phyloP scores from a whole-genome alignment of 2,113 vertebrate species.

The Ceyx cyanopectus region DNA sequence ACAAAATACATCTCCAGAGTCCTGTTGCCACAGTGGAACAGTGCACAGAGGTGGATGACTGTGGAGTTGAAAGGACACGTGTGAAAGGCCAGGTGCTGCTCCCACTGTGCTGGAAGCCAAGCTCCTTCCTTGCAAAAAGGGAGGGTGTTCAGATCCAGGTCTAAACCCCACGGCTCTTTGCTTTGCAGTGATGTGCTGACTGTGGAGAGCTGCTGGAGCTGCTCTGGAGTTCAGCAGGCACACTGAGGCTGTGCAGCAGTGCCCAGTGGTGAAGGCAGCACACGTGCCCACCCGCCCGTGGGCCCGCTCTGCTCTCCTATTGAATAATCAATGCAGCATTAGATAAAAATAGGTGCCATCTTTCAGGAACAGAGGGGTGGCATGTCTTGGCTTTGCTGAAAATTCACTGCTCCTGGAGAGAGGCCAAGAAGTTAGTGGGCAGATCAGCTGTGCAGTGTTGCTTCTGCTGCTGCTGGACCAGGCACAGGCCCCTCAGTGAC shows the following conservation, averaged over 20 bases:
- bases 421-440: neutral
- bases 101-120: neutral
- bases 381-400: neutral
- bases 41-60: neutral
- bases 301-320: neutral
- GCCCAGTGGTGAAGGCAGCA: neutral
- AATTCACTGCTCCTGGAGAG: neutral
- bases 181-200: neutral
- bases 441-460: fast-evolving
- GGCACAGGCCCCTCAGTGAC: neutral
- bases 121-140: neutral
- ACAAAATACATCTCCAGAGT: constrained; percentile 2
- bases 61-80: fast-evolving
- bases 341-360: constrained; percentile 56
- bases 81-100: neutral
- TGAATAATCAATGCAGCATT: constrained; percentile 59
- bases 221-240: neutral
- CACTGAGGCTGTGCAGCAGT: neutral
- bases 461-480: neutral
- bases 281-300: fast-evolving
- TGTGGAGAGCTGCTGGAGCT: fast-evolving
- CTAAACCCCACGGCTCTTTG: neutral
- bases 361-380: neutral
- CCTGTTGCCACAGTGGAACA: neutral
- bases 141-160: neutral